These are phyloP conservation scores for Benitochromis conjunctus DNA, from an alignment of 2,113 vertebrate genomes.

Conservation along the genomic window DNA sequence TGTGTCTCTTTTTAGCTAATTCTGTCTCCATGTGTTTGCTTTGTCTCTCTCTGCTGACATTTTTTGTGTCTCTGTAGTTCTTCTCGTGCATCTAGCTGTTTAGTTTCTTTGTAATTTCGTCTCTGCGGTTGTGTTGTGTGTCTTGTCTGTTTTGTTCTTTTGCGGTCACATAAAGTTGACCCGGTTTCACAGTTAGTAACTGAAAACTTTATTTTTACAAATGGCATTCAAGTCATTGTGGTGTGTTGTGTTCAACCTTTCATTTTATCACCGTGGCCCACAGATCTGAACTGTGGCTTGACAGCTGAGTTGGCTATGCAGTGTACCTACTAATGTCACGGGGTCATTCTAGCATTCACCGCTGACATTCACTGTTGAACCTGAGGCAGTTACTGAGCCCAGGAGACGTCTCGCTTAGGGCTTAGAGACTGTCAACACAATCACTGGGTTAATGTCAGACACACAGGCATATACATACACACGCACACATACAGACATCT, in stretches of 20 bases:
- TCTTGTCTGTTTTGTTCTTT: background rate
- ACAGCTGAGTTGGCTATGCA: background rate
- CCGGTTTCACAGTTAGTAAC: background rate
- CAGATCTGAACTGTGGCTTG: background rate
- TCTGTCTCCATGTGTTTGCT: background rate
- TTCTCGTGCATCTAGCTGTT: background rate
- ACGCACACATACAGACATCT: background rate
- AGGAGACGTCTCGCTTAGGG: slow-evolving; percentile 16
- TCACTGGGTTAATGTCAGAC: slow-evolving; percentile 49
- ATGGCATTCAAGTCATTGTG: background rate
- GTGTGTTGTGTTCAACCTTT: background rate
- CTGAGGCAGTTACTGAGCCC: slow-evolving; percentile 25
- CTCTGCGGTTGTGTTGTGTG: background rate
- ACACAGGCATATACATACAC: background rate
- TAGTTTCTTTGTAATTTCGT: background rate
- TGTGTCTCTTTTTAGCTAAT: background rate
- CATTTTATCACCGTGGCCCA: background rate
- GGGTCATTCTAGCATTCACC: background rate
- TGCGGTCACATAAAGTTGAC: background rate
- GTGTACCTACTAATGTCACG: background rate
- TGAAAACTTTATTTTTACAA: background rate
- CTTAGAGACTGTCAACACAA: slow-evolving; percentile 39
- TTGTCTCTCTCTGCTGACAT: background rate
- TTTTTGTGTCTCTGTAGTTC: background rate
- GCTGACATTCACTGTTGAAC: slow-evolving; percentile 32